Evolutionary conservation across 1,140 invertebrate genomes (phyloP), one percentile per base, ranked within the genome.

Genomic region (Olivierus martensii): DNA sequence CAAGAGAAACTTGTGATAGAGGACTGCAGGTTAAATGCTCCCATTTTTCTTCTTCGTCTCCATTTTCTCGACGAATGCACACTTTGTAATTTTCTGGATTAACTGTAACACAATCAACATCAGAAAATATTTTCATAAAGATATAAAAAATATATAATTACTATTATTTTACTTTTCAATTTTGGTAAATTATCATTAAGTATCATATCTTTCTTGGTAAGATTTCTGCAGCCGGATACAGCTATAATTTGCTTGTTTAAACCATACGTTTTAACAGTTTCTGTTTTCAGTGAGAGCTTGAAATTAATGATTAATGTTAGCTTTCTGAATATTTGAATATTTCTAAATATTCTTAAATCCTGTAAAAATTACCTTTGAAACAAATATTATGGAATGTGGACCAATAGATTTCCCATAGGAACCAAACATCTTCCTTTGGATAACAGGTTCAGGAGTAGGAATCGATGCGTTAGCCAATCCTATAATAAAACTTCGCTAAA

Each of bases 401-500:
- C 61, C 60, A 10, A 66, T 58, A 22, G 63, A 52, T 47, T 63
- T 67, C 1, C 69, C 69, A 52, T 65, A 69, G 19, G 64, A 58
- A 1, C 68, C 69, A 51, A 66, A 69, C 67, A 69, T 69, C 46
- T 66, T 65, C 19, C 66, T 55, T 21, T 65, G 63, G 48, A 62
- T 65, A 3, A 68, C 65, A 4, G 68, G 67, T 46, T 70, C 59
- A 12, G 65, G 64, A 18, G 65, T 70, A 0, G 67, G 67, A 46
- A 70, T 68, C 1, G 66, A 66, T 14, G 67, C 66, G 56, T 68
- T 68, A 12, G 65, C 61, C 60, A 66, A 59, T 19, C 67, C 66
- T 68, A 49, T 11, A 36, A 51, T n/a, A 10, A 46, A 12, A 35
- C 9, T 28, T 28, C n/a, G n/a, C n/a, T n/a, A n/a, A n/a, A n/a